Percentiles rank a stretch among this genome's conserved stretches.
Evolutionary conservation across 2,888 invertebrate species (phyloP).

Genomic region (Miltochrista miniata): DNA sequence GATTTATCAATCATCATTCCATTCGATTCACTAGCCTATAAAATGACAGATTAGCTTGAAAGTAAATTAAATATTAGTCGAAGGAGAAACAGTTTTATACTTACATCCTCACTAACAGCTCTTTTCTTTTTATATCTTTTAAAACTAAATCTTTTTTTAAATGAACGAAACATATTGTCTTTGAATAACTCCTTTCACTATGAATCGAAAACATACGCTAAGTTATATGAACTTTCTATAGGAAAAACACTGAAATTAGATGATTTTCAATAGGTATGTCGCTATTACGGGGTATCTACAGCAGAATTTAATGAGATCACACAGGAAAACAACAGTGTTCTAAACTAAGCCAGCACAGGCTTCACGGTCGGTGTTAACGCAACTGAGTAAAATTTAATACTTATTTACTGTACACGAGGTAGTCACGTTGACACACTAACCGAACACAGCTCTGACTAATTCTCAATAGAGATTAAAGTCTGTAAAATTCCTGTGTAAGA

Average conservation of each 20-base stretch:
- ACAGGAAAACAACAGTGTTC: slow-evolving; percentile 14
- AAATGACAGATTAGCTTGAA: neutral
- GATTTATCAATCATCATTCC: slow-evolving; percentile 27
- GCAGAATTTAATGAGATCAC: slow-evolving; percentile 7
- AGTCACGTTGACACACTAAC: slow-evolving; percentile 39
- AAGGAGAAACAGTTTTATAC: slow-evolving; percentile 29
- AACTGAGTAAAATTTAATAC: slow-evolving; percentile 46
- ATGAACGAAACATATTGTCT: slow-evolving; percentile 49
- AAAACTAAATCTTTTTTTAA: slow-evolving; percentile 58
- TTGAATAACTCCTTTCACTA: neutral
- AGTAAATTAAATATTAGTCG: neutral
- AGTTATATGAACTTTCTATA: neutral
- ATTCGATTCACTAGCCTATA: neutral
- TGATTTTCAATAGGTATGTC: neutral
- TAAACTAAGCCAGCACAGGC: slow-evolving; percentile 42
- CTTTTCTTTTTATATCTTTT: slow-evolving; percentile 47
- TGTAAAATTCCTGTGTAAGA: slow-evolving; percentile 13
- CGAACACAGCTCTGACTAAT: slow-evolving; percentile 48
- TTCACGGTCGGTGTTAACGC: slow-evolving; percentile 50
- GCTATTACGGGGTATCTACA: neutral
- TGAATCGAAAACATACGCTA: neutral
- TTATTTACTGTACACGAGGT: slow-evolving; percentile 43
- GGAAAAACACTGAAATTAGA: neutral
- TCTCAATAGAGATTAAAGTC: slow-evolving; percentile 26
- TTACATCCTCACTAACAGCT: slow-evolving; percentile 40